Conservation (phyloP, 2,888 invertebrate species). For the Herminia tarsipennalis region DNA sequence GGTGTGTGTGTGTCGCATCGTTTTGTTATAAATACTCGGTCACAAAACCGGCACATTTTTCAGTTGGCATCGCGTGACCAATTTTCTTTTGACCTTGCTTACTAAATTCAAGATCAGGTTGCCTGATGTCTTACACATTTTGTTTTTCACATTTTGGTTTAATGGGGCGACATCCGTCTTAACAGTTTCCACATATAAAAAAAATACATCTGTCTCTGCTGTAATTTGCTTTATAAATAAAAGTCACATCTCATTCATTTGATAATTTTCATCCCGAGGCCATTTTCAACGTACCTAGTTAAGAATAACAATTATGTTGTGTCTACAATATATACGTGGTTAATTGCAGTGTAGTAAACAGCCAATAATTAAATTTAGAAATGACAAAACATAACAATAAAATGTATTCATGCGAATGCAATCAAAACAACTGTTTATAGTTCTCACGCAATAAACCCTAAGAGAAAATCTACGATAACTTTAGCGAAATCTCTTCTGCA, state of each 20-base stretch:
- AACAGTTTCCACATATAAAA: slow-evolving; percentile 3
- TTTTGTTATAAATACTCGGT: slow-evolving; percentile 72
- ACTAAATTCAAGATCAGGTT: slow-evolving; percentile 63
- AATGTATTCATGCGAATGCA: too few species aligned
- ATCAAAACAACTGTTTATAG: not conserved
- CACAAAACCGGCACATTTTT: slow-evolving; percentile 66
- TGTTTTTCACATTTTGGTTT: slow-evolving; percentile 37
- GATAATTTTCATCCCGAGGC: slow-evolving; percentile 8
- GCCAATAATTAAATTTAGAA: slow-evolving; percentile 1
- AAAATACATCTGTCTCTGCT: slow-evolving; percentile 5
- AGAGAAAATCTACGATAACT: not conserved
- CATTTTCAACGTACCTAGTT: slow-evolving; percentile 10
- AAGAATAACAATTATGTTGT: slow-evolving; percentile 19
- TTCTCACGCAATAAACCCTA: not conserved
- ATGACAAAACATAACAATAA: slow-evolving; percentile 8
- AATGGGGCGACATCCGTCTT: slow-evolving; percentile 20
- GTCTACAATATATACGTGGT: slow-evolving; percentile 17
- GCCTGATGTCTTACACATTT: slow-evolving; percentile 52
- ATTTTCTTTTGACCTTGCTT: slow-evolving; percentile 74
- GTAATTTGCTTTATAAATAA: slow-evolving; percentile 3
- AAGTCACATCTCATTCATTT: slow-evolving; percentile 9
- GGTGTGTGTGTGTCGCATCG: slow-evolving; percentile 61
- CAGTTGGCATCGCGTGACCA: slow-evolving; percentile 64
- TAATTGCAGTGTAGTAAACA: slow-evolving; percentile 7
- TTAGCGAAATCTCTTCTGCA: not conserved